phyloP scores from a whole-genome alignment of 2,797 vertebrate species.

The Anguilla marmorata region DNA sequence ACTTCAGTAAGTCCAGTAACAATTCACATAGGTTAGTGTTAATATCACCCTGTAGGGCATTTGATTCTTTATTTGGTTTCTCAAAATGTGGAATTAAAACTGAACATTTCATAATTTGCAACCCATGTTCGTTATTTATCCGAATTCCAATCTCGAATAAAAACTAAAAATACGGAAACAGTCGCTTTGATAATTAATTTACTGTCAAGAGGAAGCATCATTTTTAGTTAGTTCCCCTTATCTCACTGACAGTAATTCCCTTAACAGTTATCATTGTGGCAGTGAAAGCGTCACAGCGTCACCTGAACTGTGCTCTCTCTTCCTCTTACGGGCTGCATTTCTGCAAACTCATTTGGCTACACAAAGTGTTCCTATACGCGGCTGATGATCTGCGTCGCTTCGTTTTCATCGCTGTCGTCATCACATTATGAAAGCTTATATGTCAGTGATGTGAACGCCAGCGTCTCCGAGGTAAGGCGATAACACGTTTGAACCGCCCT shows the following conservation, averaged over 20 bases:
- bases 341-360: conserved; percentile 44
- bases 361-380: conserved; percentile 19
- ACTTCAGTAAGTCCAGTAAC: not conserved
- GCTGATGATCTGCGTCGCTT: too few relatives aligned
- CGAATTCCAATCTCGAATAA: conserved; percentile 12
- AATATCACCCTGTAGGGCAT: too few relatives aligned
- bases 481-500: not conserved
- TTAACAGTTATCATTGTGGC: not conserved
- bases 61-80: not conserved
- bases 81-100: not conserved
- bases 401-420: not conserved
- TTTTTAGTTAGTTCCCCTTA: conserved; percentile 18
- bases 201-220: conserved; percentile 26
- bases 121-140: not conserved
- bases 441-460: not conserved
- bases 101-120: not conserved
- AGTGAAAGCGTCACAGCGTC: not conserved
- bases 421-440: not conserved
- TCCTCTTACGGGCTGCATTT: not conserved
- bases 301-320: conserved; percentile 37
- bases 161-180: conserved; percentile 29
- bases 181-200: not conserved
- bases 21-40: too few relatives aligned
- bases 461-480: not conserved
- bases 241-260: conserved; percentile 7